Base-by-base conservation (phyloP, 1,140 invertebrate species). In the Drosophila hydei region DNA sequence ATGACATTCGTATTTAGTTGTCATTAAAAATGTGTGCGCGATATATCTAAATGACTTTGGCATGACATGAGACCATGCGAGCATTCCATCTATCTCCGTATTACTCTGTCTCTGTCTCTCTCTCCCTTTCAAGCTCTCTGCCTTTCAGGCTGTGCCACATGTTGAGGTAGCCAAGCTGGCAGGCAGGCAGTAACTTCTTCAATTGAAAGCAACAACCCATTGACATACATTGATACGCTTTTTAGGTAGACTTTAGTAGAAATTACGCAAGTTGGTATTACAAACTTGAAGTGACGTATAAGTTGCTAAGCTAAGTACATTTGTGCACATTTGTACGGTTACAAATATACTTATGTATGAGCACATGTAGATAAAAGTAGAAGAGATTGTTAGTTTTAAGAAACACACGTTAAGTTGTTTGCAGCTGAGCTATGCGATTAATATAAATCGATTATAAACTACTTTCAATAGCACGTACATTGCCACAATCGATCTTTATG, bases 171-270 rank as follows among this genome's bases (percentile, higher is more conserved):
- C 19, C 42, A 30, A 52, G 52, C 77, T 62, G 30, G 30, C 48
- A 30, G 58, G 52, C 77, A 67, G 30, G 30, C 48, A 62, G 59
- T 25, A 48, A 43, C 7, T 21, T 43, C 38, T 71, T 63, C 61
- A 81, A 81, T 81, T 81, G 70, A 42, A 83, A 64, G 50, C 73
- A 77, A 77, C 76, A 79, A 79, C 61, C 74, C 81, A 77, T 85
- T 85, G 80, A 85, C 80, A 85, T 42, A 85, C 76, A 79, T 73
- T 84, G 80, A 85, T 85, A 70, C 72, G 76, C 80, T 76, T 40
- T 58, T 84, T 84, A 69, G 63, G 18, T 65, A 45, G 60, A 62
- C 23, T 58, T 52, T 38, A 43, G 23, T 16, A 42, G 12, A 42
- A 40, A 55, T 19, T 40, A 18, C 8, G 0, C 40, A 51, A 42